Evolutionary conservation across 92 coral and sea anemone species (phyloP).

Genomic region (Bergia puertoricense): DNA sequence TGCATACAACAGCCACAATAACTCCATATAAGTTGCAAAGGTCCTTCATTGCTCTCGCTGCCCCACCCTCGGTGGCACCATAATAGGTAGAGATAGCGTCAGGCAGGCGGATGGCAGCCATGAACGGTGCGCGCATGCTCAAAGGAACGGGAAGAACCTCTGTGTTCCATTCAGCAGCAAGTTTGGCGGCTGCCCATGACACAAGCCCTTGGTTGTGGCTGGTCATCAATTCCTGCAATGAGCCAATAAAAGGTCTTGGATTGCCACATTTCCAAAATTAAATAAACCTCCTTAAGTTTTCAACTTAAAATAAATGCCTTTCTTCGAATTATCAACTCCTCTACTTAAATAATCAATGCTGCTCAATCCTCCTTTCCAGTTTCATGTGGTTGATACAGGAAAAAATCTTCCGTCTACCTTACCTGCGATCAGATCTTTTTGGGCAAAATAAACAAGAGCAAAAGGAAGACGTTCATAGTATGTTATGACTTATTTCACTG

Average conservation of each 20-base stretch:
- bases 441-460: too few species aligned
- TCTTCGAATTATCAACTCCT: too few species aligned
- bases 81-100: slow-evolving; percentile 56
- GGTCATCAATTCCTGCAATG: slow-evolving; percentile 52
- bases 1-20: slow-evolving; percentile 49
- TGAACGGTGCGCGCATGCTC: slow-evolving; percentile 82
- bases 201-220: slow-evolving; percentile 66
- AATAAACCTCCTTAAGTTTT: too few species aligned
- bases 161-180: slow-evolving; percentile 76
- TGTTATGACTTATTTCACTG: too few species aligned
- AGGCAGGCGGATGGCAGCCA: slow-evolving; percentile 80
- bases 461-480: too few species aligned
- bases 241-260: not conserved
- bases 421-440: too few species aligned
- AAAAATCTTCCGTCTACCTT: too few species aligned
- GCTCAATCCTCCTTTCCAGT: too few species aligned
- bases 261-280: not conserved
- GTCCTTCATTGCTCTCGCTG: slow-evolving; percentile 42
- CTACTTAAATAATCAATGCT: too few species aligned
- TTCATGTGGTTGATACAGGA: too few species aligned
- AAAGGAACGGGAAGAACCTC: slow-evolving; percentile 76
- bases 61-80: slow-evolving; percentile 64
- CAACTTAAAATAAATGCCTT: too few species aligned
- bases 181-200: slow-evolving; percentile 75
- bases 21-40: slow-evolving; percentile 57